Percentiles rank a stretch among this genome's conserved stretches.
These are phyloP conservation scores for Ophiodon elongatus DNA, from an alignment of 2,113 vertebrate genomes.

Conservation along the genomic window DNA sequence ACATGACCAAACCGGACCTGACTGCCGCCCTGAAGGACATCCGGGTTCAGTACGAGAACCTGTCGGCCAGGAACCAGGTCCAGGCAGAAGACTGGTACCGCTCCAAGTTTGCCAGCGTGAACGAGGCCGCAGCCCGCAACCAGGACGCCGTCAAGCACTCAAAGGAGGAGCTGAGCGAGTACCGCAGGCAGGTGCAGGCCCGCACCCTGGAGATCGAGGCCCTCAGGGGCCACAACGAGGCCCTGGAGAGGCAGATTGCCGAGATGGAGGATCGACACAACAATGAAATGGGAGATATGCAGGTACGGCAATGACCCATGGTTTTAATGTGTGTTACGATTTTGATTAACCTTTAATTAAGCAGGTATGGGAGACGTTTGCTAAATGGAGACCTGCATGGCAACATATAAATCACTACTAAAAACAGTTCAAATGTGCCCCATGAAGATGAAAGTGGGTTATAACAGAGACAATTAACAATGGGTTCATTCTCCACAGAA, in stretches of 20 bases:
- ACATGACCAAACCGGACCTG: constrained; percentile 85
- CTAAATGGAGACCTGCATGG: neutral
- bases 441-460: neutral
- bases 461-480: neutral
- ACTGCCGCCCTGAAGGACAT: constrained; percentile 87
- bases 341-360: neutral
- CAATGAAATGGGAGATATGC: constrained; percentile 83
- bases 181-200: constrained; percentile 86
- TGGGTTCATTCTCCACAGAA: neutral
- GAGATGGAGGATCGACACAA: constrained; percentile 86
- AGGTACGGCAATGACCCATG: constrained; percentile 66
- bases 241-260: constrained; percentile 85
- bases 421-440: neutral
- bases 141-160: constrained; percentile 84
- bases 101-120: constrained; percentile 85
- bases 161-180: constrained; percentile 87
- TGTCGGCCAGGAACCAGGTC: constrained; percentile 85
- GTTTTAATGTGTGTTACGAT: neutral
- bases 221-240: constrained; percentile 84
- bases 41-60: constrained; percentile 84
- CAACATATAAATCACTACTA: neutral
- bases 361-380: neutral
- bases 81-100: constrained; percentile 88
- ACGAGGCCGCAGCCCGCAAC: constrained; percentile 82
- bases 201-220: constrained; percentile 87